Evolutionary conservation across 2,888 invertebrate genomes (phyloP).

Genomic region (Ectemnius lituratus): DNA sequence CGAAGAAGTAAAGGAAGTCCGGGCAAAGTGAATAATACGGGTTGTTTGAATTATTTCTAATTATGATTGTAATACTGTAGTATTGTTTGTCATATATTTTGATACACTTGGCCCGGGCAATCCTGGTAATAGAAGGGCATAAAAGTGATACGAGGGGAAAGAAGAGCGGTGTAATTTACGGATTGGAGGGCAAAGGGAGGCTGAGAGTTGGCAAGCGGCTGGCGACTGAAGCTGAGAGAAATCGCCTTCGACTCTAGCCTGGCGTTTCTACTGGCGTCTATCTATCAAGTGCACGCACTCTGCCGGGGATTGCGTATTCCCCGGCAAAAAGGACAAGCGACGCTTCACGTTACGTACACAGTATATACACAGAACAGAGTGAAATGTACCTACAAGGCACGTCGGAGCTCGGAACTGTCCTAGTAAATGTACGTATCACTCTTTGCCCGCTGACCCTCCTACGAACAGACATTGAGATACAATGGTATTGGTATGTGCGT

Average conservation of each 20-base stretch:
- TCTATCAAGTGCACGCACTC: neutral
- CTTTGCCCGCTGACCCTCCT: constrained; percentile 76
- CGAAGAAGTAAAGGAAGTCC: too few relatives aligned
- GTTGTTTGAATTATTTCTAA: too few relatives aligned
- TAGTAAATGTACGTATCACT: constrained; percentile 94
- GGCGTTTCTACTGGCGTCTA: too few relatives aligned
- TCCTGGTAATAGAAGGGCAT: neutral
- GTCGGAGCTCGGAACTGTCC: constrained; percentile 70
- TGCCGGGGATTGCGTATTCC: neutral
- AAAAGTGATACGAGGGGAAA: neutral
- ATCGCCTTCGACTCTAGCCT: too few relatives aligned
- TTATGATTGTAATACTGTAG: too few relatives aligned
- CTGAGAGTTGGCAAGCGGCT: too few relatives aligned
- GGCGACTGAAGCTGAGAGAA: too few relatives aligned
- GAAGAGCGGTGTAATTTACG: neutral
- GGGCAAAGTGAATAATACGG: too few relatives aligned
- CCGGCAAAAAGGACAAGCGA: constrained; percentile 6
- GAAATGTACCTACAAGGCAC: constrained; percentile 61
- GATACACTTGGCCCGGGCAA: too few relatives aligned
- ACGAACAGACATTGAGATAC: constrained; percentile 69
- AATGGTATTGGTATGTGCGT: constrained; percentile 49
- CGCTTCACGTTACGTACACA: constrained; percentile 1
- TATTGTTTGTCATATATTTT: too few relatives aligned
- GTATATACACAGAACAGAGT: constrained; percentile 33
- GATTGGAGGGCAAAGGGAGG: neutral